phyloP scores from a whole-genome alignment of 1,140 invertebrate species.

The Bombus superbus region DNA sequence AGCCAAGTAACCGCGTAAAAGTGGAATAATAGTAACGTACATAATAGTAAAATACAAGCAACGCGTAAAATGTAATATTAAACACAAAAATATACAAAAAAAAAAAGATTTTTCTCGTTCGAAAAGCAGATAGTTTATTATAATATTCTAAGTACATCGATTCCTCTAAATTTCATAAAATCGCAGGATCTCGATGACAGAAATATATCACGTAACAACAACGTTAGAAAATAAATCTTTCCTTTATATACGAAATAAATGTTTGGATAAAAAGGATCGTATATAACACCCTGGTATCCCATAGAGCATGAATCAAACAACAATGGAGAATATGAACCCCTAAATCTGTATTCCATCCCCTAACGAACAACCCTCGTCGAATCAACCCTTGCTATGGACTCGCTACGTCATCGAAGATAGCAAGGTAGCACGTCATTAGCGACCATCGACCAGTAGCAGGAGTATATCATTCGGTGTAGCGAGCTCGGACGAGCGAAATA shows the following conservation, averaged over 20 bases:
- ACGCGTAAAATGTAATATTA: no score
- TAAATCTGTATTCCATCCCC: neutral
- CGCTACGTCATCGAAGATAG: neutral
- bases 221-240: no score
- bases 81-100: no score
- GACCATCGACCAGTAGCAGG: neutral
- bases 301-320: neutral
- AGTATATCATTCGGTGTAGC: slow-evolving; percentile 33
- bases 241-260: neutral
- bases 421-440: neutral
- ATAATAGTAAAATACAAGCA: no score
- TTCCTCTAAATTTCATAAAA: no score
- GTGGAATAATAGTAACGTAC: no score
- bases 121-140: no score
- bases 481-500: slow-evolving; percentile 31
- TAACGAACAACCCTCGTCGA: neutral
- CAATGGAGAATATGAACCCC: neutral
- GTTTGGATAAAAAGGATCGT: neutral
- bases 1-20: no score
- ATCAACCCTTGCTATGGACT: neutral
- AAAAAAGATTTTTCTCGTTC: no score
- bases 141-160: no score
- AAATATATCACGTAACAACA: no score
- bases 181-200: no score
- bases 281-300: neutral